phyloP scores from a whole-genome alignment of 1,140 invertebrate genomes.

The Manduca sexta region DNA sequence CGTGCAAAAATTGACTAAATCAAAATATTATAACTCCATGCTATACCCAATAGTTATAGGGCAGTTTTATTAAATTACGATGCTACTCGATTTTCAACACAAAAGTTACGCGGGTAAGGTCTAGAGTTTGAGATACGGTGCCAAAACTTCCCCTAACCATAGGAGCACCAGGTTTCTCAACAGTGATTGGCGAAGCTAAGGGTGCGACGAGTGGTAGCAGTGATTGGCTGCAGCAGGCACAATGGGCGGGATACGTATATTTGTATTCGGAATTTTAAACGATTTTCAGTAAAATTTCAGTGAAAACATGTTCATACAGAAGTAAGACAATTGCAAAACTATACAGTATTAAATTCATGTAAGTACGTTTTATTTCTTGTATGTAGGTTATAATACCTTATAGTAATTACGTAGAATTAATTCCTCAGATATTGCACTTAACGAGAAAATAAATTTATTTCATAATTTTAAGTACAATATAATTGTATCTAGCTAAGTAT shows the following conservation, averaged over 20 bases:
- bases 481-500: too few relatives aligned
- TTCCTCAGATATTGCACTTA: too few relatives aligned
- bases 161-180: constrained; percentile 39
- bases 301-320: neutral
- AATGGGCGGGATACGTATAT: constrained; percentile 39
- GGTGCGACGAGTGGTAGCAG: constrained; percentile 29
- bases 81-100: constrained; percentile 13
- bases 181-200: constrained; percentile 40
- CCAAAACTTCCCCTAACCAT: constrained; percentile 29
- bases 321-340: too few relatives aligned
- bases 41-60: constrained; percentile 30
- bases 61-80: constrained; percentile 44
- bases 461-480: too few relatives aligned
- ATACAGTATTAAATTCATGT: too few relatives aligned
- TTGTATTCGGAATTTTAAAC: constrained; percentile 11
- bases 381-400: too few relatives aligned
- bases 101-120: neutral
- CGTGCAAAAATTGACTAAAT: constrained; percentile 47
- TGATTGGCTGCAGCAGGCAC: constrained; percentile 50
- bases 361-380: too few relatives aligned
- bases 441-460: too few relatives aligned
- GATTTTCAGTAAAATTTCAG: neutral
- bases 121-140: constrained; percentile 4
- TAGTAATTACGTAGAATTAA: too few relatives aligned
- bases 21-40: constrained; percentile 44